phyloP scores from a whole-genome alignment of 1,140 invertebrate genomes.

The Scaptodrosophila lebanonensis region DNA sequence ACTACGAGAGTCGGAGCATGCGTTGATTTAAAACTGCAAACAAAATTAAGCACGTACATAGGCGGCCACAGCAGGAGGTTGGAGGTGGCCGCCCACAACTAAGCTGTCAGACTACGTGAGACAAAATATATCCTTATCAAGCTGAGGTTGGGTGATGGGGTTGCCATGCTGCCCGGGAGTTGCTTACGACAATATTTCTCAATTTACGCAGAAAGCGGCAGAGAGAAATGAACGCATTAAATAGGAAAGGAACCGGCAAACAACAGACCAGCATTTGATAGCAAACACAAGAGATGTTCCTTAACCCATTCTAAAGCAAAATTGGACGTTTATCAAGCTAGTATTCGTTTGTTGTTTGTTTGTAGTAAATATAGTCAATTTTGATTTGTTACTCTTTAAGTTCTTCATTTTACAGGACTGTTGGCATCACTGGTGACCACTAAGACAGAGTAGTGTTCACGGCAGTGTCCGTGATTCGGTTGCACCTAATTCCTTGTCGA shows the following conservation, averaged over 20 bases:
- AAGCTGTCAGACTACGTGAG: slow-evolving; percentile 72
- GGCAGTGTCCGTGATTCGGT: slow-evolving; percentile 6
- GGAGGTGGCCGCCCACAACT: slow-evolving; percentile 52
- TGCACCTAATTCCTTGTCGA: slow-evolving; percentile 71
- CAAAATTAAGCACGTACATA: slow-evolving; percentile 75
- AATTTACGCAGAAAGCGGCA: slow-evolving; percentile 49
- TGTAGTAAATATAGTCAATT: too few species aligned
- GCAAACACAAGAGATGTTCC: too few species aligned
- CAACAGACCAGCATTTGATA: neutral
- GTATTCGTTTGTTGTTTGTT: too few species aligned
- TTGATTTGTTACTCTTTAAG: too few species aligned
- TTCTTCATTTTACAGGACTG: too few species aligned
- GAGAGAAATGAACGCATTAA: slow-evolving; percentile 49
- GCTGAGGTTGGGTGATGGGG: slow-evolving; percentile 1
- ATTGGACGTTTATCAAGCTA: too few species aligned
- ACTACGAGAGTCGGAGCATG: slow-evolving; percentile 3
- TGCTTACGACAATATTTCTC: slow-evolving; percentile 75
- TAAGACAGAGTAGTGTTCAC: too few species aligned
- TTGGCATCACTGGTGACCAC: too few species aligned
- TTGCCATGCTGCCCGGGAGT: slow-evolving; percentile 28
- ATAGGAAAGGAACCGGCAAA: slow-evolving; percentile 31
- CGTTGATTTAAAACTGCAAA: slow-evolving; percentile 67
- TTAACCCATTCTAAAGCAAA: too few species aligned
- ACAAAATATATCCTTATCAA: slow-evolving; percentile 76
- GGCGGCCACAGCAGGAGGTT: slow-evolving; percentile 28